Conservation (phyloP, 2,888 invertebrate species). For the Rhingia campestris region DNA sequence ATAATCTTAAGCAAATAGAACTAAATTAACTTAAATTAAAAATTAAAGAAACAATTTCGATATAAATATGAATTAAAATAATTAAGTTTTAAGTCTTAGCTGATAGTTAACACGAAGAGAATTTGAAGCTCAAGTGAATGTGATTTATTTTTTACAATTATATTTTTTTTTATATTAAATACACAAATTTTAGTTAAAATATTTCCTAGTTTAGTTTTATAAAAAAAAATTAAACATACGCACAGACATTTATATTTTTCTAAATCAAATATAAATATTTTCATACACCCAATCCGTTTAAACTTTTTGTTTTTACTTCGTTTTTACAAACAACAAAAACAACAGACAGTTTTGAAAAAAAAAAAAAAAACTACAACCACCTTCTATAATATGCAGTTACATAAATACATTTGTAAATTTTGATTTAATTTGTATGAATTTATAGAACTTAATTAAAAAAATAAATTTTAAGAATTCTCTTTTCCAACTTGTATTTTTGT, state of each 20-base stretch:
- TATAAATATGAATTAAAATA: constrained; percentile 28
- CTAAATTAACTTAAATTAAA: constrained; percentile 21
- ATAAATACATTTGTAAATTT: constrained; percentile 51
- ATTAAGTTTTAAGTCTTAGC: constrained; percentile 42
- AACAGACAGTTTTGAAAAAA: constrained; percentile 41
- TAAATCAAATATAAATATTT: neutral
- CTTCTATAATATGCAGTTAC: constrained; percentile 7
- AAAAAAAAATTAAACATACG: constrained; percentile 10
- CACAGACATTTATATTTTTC: constrained; percentile 13
- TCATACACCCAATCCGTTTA: constrained; percentile 27
- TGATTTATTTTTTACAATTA: constrained; percentile 73
- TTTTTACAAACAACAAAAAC: constrained; percentile 15
- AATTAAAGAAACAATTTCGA: constrained; percentile 25
- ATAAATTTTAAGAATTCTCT: constrained; percentile 27
- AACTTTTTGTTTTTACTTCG: constrained; percentile 15
- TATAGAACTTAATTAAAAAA: constrained; percentile 9
- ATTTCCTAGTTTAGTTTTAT: constrained; percentile 59
- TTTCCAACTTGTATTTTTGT: constrained; percentile 20
- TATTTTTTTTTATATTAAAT: constrained; percentile 59
- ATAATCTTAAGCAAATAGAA: constrained; percentile 24
- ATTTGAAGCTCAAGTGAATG: constrained; percentile 74
- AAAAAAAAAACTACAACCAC: constrained; percentile 7
- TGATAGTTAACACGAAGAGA: constrained; percentile 72
- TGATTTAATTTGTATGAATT: constrained; percentile 31
- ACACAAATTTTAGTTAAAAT: constrained; percentile 63